Evolutionary conservation across 2,113 vertebrate species (phyloP).

Genomic region (Anas platyrhynchos): DNA sequence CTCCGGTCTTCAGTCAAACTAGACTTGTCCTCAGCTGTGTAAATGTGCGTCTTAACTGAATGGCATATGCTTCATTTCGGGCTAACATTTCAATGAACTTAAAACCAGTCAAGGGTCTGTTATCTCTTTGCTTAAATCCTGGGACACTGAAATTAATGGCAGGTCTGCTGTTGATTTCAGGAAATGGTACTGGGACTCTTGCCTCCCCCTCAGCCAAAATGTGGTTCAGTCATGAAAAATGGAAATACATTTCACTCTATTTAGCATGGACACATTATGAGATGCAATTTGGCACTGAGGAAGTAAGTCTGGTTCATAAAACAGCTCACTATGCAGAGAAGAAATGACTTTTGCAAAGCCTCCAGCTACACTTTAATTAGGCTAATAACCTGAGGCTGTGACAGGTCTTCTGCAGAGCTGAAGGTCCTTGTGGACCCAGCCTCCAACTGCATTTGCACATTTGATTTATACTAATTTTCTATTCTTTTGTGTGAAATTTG

Average conservation of each 20-base stretch:
- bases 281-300: conserved; percentile 31
- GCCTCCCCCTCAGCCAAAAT: conserved; percentile 52
- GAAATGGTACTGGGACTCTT: conserved; percentile 42
- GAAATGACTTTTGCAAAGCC: conserved; percentile 52
- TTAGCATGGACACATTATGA: conserved; percentile 56
- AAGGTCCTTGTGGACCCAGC: background rate
- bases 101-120: conserved; percentile 28
- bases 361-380: conserved; percentile 47
- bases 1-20: conserved; percentile 57
- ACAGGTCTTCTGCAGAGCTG: conserved; percentile 21
- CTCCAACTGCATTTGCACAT: background rate
- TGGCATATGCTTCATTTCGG: conserved; percentile 46
- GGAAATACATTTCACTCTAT: conserved; percentile 45
- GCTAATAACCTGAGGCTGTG: conserved; percentile 6
- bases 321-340: background rate
- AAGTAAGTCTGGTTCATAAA: conserved; percentile 41
- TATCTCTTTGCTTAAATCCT: conserved; percentile 52
- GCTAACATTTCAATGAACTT: conserved; percentile 41
- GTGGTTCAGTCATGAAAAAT: conserved; percentile 46
- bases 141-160: conserved; percentile 27
- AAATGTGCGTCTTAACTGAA: conserved; percentile 55
- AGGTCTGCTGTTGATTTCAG: conserved; percentile 42
- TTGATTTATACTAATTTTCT: background rate
- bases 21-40: conserved; percentile 65
- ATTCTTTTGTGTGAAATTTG: background rate